Base-by-base conservation (phyloP, 2,888 invertebrate species). In the Andrena dorsata region DNA sequence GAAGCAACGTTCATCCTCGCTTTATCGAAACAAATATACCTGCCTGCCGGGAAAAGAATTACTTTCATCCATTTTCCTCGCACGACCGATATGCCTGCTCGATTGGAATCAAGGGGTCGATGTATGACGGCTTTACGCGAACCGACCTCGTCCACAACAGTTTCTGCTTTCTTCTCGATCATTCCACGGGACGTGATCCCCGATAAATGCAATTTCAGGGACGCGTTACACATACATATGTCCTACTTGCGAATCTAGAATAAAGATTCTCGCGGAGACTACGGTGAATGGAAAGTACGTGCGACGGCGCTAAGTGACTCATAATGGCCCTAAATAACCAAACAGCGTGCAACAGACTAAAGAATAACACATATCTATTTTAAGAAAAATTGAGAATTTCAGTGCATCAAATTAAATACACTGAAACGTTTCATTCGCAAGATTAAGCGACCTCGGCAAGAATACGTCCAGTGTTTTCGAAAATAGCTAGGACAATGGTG, bases 81-180 rank as follows among this genome's bases (percentile, higher is more conserved):
- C 66, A 23, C 61, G 66, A n/a, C 32, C 68, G 51, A 69, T 61
- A 56, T 56, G 76, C 79, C 26, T 23, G 70, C 41, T 60, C 49
- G 41, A 68, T 68, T 20, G 63, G 56, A 60, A 80, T 72, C 53
- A 41, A 47, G 56, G 68, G 74, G 77, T 75, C 72, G 63, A 73
- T 47, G 58, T 82, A 76, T 16, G 41, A 41, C 5, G 16, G 81
- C 77, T 82, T 77, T 84, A 74, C 78, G 74, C 16, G 70, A 69
- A 76, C 74, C 76, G 79, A 64, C 73, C 60, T 51, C 20, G 47
- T 6, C 35, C 16, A 80, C 73, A 61, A 75, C 71, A 51, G 61
- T 64, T 47, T 47, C 26, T 47, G 32, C 26, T n/a, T 56, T 61
- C 51, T 28, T 20, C n/a, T 2, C 23, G 8, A 56, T 53, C 49